Evolutionary conservation across 1,140 invertebrate genomes (phyloP).

Genomic region (Schlechtendalia chinensis): DNA sequence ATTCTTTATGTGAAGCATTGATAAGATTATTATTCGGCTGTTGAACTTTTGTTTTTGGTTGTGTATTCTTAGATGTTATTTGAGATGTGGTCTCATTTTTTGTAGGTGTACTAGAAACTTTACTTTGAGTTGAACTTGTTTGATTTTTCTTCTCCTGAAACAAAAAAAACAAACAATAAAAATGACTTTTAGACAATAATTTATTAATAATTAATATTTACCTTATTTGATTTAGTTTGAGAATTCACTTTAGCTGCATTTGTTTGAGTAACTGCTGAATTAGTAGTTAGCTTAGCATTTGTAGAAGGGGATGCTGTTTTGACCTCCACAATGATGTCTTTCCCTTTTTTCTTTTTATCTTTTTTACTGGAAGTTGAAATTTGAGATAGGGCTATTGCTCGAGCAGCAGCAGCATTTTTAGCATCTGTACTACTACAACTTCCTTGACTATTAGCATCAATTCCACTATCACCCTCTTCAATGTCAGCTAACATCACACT

Average conservation of each 20-base stretch:
- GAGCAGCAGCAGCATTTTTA: slow-evolving; percentile 56
- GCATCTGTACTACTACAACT: slow-evolving; percentile 74
- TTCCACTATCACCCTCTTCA: slow-evolving; percentile 82
- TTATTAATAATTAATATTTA: neutral
- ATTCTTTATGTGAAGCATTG: slow-evolving; percentile 26
- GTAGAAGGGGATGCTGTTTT: slow-evolving; percentile 9
- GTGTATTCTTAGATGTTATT: neutral
- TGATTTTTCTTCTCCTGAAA: slow-evolving; percentile 39
- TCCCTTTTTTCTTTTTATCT: slow-evolving; percentile 69
- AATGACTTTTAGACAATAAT: neutral
- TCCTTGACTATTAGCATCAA: slow-evolving; percentile 80
- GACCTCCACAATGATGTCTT: slow-evolving; percentile 60
- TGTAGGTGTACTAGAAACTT: slow-evolving; percentile 3
- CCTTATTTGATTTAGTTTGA: slow-evolving; percentile 39
- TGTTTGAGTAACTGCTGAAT: slow-evolving; percentile 40
- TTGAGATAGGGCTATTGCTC: slow-evolving; percentile 18
- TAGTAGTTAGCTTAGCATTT: slow-evolving; percentile 35
- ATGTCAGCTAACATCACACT: slow-evolving; percentile 58
- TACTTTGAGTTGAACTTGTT: neutral
- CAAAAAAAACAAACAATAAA: neutral
- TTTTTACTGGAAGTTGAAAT: slow-evolving; percentile 19
- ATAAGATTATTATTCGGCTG: slow-evolving; percentile 7
- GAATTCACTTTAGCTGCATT: slow-evolving; percentile 28
- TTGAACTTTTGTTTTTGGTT: slow-evolving; percentile 34
- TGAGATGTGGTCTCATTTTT: slow-evolving; percentile 10